Percentiles rank a stretch among this genome's conserved stretches.
Conservation (phyloP, 2,113 vertebrate species). For the Xenopus tropicalis region DNA sequence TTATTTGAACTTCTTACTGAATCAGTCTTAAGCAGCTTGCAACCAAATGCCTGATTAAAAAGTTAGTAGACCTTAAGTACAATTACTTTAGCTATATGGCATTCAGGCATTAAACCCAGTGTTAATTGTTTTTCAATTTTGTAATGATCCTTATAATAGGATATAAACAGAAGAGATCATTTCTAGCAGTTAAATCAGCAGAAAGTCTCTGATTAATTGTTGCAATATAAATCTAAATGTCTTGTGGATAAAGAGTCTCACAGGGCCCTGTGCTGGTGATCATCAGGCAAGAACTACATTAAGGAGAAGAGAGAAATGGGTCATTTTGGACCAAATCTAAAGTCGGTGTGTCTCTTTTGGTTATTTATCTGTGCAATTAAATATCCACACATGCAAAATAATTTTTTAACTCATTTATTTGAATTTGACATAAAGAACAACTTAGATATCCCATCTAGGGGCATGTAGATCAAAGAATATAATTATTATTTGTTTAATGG, state of each 20-base stretch:
- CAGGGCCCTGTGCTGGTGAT: slow-evolving; percentile 19
- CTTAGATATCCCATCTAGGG: too few relatives aligned
- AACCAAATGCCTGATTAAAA: slow-evolving; percentile 81
- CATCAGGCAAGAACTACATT: slow-evolving; percentile 15
- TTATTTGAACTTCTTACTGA: slow-evolving; percentile 59
- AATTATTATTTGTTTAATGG: too few relatives aligned
- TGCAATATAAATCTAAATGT: slow-evolving; percentile 64
- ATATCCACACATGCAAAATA: too few relatives aligned
- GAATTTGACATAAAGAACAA: too few relatives aligned
- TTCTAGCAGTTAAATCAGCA: slow-evolving; percentile 75
- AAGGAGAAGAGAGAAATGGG: neutral
- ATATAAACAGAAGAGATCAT: slow-evolving; percentile 71
- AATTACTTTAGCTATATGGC: slow-evolving; percentile 74
- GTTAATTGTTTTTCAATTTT: slow-evolving; percentile 80
- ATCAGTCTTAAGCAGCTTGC: slow-evolving; percentile 73
- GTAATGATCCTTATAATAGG: slow-evolving; percentile 73
- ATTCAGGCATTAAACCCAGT: slow-evolving; percentile 70
- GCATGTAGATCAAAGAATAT: too few relatives aligned
- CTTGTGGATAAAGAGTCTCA: slow-evolving; percentile 53
- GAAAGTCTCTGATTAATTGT: slow-evolving; percentile 71
- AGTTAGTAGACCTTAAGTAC: slow-evolving; percentile 81
- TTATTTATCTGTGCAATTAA: too few relatives aligned
- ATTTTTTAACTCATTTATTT: too few relatives aligned
- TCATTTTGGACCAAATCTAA: neutral
- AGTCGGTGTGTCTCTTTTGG: too few relatives aligned